Evolutionary conservation across 2,888 invertebrate species (phyloP), one percentile per base, ranked within the genome.

Genomic region (Ypsolopha scabrella): DNA sequence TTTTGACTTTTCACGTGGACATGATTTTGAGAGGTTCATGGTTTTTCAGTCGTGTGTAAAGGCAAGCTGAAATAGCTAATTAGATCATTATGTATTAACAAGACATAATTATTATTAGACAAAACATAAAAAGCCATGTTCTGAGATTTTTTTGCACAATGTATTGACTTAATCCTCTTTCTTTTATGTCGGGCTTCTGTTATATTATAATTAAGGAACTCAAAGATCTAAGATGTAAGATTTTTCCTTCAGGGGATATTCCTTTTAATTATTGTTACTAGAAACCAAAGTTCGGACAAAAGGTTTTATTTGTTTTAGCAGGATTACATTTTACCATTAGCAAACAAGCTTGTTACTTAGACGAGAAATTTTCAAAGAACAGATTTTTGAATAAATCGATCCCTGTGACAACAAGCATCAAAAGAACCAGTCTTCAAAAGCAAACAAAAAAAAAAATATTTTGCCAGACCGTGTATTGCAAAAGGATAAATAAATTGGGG

Each of bases 381-480:
- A 51, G 36, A 9, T 37, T 47, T 33, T 10, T 24, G 37, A 36
- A 49, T 41, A 51, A 48, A 50, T 47, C 51, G 45, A 53, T 46
- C 49, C 68, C 66, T 65, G 66, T 73, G 68, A 77, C 73, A 76
- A 75, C 72, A 72, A 71, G 76, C 76, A 76, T 81, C 80, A 83
- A 86, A 83, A 70, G 78, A 73, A 59, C 65, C 73, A 80, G 78
- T 77, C 76, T 72, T 75, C 76, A 77, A 74, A 75, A 76, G 74
- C 75, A 82, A 83, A 80, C 70, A 80, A 79, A 80, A 79, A 77
- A n/a, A 79, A 77, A 72, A 78, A 76, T 60, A 75, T 75, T 79
- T 78, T 76, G 65, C 67, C 73, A 68, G 72, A 75, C 72, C 72
- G 70, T 24, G 24, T 72, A 70, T 73, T 63, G 74, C 67, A 66